Base-by-base conservation (phyloP, 2,888 invertebrate genomes). In the Mystacides longicornis region DNA sequence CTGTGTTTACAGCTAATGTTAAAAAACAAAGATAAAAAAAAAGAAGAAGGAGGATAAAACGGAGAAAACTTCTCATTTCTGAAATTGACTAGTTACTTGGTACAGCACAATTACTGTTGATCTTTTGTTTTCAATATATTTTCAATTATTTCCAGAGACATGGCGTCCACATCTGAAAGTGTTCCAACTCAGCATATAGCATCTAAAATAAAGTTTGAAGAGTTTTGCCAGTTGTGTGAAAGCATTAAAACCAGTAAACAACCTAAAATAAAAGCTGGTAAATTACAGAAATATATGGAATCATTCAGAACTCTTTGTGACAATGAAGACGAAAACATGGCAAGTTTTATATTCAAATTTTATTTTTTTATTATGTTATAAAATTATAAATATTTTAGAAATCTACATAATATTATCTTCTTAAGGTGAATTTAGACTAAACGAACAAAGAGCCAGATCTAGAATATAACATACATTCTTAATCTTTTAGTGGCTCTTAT, bases 201-300 rank as follows among this genome's bases (percentile, higher is more conserved):
- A 1, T 23, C 23, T 3, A 63, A 67, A 50, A 68, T 81, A 57
- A 63, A 67, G 61, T 85, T 84, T 65, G 71, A 68, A 60, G 71
- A 76, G 27, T 68, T 86, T n/a, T 83, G 85, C 65, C 64, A 68
- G 21, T 64, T 84, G 19, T 76, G 87, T 58, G 86, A 89, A 63
- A 75, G 77, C 63, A 71, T 88, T 45, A 69, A 70, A 46, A 76
- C 4, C 14, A 37, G 37, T 16, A 3, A 14, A 37, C 4, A 37
- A 37, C 7, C 37, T 14, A 11, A 27, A 5, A 14, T 37, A 3
- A 49, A 33, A 49, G 21, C 31, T 23, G 31, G 18, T 9, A 33
- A 27, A 31, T 19, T 33, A 14, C 5, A 19, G 33, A 31, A 49
- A 19, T 31, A 18, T 21, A 49, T 33, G 7, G 54, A 55, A 33